These are phyloP conservation scores for Rousettus madagascariensis DNA, from an alignment of 2,797 vertebrate genomes.

Conservation along the genomic window DNA sequence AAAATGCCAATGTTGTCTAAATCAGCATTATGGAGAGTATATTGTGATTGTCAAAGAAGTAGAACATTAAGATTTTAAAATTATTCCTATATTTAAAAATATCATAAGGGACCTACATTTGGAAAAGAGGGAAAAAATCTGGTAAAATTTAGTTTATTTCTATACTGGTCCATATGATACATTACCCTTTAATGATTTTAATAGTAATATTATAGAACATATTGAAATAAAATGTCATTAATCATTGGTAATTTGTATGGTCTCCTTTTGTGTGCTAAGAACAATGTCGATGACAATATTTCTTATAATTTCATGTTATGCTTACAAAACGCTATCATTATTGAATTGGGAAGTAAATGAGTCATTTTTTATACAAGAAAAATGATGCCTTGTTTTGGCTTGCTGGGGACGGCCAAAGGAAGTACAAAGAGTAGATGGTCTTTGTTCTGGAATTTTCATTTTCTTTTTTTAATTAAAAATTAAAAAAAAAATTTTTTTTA, in stretches of 20 bases:
- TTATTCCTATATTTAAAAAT: background rate
- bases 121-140: background rate
- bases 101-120: background rate
- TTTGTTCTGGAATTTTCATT: background rate
- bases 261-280: background rate
- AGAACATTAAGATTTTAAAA: background rate
- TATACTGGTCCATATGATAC: background rate
- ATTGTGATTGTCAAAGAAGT: background rate
- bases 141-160: background rate
- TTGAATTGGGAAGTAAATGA: background rate
- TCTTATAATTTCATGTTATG: constrained; percentile 1
- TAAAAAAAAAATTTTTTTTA: background rate
- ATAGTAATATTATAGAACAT: background rate
- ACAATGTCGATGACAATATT: background rate
- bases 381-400: constrained; percentile 26
- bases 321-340: background rate
- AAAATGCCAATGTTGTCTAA: background rate
- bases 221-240: background rate
- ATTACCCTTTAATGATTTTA: background rate
- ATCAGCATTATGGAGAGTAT: background rate
- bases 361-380: background rate
- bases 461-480: too few relatives aligned
- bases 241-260: background rate
- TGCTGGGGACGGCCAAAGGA: background rate
- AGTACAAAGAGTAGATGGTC: background rate